Evolutionary conservation across 2,113 vertebrate genomes (phyloP), one percentile per base, ranked within the genome.

Genomic region (Pterophyllum scalare): DNA sequence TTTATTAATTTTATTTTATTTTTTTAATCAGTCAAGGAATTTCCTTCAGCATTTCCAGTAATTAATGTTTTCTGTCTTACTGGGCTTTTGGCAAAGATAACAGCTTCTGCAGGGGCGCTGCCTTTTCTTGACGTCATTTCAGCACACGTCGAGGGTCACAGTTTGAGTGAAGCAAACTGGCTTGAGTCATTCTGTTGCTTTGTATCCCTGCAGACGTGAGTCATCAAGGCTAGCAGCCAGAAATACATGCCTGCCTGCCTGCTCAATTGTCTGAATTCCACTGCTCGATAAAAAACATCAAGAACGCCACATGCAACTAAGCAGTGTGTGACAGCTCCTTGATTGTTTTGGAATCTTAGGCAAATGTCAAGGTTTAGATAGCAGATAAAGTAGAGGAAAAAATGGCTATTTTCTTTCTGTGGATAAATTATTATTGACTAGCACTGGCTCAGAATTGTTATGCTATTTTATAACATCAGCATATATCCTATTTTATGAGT

Each of bases 201-300:
- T 86, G 80, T 79, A 46, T 90, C 86, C 80, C 84, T 84, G 87
- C 83, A 86, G 87, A 67, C 78, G 85, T 92, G 89, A 94, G 82
- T 91, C 92, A 92, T 89, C 84, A 85, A 87, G 88, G 77, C 82
- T 75, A 72, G 54, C 82, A 83, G 60, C 83, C 67, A 40, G 22
- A 19, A 64, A 70, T 22, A 79, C 75, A 81, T 22, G 74, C 24
- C 74, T 61, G 26, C 26, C 43, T 72, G 76, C 46, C 74, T 67
- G 86, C 82, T 86, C 62, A 20, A 83, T 49, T 78, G 49, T 80
- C 70, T 83, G 81, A 57, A 24, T 67, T 77, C 70, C 75, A 79
- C 20, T 24, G 64, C 54, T 88, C 60, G 28, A 2, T 65, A 56
- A 60, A 60, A 88, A 89, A 49, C 59, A 77, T 77, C 28, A 80